Conservation (phyloP, 2,797 vertebrate species). For the Aplochiton taeniatus region DNA sequence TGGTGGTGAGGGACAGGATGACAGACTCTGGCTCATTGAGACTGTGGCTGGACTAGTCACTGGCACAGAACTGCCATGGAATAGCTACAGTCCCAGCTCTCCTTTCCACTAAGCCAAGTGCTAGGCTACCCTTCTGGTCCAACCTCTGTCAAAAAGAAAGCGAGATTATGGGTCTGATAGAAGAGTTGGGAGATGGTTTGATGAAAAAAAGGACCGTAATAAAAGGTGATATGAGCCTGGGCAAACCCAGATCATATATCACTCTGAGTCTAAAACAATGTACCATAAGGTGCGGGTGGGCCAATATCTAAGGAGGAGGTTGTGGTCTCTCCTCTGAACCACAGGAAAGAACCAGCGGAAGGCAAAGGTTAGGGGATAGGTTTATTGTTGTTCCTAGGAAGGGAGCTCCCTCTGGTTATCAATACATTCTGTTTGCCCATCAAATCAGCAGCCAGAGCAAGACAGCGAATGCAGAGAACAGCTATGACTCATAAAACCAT, state of each 20-base stretch:
- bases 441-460: constrained; percentile 13
- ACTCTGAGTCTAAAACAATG: too few species aligned
- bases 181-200: too few species aligned
- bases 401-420: constrained; percentile 37
- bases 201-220: constrained; percentile 8
- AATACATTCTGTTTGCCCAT: constrained; percentile 28
- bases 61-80: too few species aligned
- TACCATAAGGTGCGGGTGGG: not conserved
- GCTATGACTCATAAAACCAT: constrained; percentile 12
- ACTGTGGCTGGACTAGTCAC: too few species aligned
- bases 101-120: too few species aligned
- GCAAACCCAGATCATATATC: too few species aligned
- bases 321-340: constrained; percentile 32
- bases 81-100: too few species aligned
- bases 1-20: constrained; percentile 1
- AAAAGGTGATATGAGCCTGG: not conserved
- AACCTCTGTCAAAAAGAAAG: too few species aligned
- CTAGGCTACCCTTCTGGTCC: too few species aligned
- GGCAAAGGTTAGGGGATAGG: constrained; percentile 12
- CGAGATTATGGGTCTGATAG: too few species aligned
- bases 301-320: constrained; percentile 25
- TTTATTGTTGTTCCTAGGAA: constrained; percentile 41
- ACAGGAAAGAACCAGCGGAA: constrained; percentile 19
- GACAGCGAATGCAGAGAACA: constrained; percentile 39
- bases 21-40: too few species aligned